Evolutionary conservation across 2,113 vertebrate genomes (phyloP), one percentile per base, ranked within the genome.

Genomic region (Poeciliopsis retropinna): DNA sequence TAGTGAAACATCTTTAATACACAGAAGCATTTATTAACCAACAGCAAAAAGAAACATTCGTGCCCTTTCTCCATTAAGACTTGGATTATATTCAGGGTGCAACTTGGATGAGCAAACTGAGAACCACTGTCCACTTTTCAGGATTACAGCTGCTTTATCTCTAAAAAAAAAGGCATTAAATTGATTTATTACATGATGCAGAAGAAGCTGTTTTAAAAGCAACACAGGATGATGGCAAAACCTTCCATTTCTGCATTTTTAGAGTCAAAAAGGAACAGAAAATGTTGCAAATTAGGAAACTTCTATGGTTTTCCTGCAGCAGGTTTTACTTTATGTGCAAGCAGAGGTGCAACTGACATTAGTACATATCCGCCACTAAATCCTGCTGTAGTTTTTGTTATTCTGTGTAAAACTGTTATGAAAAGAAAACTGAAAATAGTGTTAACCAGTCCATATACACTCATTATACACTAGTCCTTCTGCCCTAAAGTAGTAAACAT

Each of bases 31-130:
- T 66, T 61, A 71, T 70, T 68, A 70, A 83, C 86, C 72, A 91
- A 81, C 86, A 84, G 84, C 86, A 89, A 90, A 90, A 67, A 81
- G n/a, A 66, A 66, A 66, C 74, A 64, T 84, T 82, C 74, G 75
- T 80, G 81, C 78, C 76, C 76, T 72, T 75, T 87, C 75, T 88
- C 78, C 61, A 61, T 94, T 94, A 94, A 94, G 94, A 95, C 93
- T 93, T 73, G 67, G 75, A 75, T 80, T 69, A 70, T 68, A 70
- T 30, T 75, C 74, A 75, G 83, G 87, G 76, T 85, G 87, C 67
- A 54, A 80, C 83, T 82, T 82, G 65, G 77, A 70, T 72, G 67
- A 57, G 62, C 1, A 63, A 57, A 68, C 1, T 41, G 60, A 68
- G 39, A 80, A 37, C 34, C 30, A n/a, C 19, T 11, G 39, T 28